Evolutionary conservation across 2,797 vertebrate species (phyloP).

Genomic region (Galago senegalensis): DNA sequence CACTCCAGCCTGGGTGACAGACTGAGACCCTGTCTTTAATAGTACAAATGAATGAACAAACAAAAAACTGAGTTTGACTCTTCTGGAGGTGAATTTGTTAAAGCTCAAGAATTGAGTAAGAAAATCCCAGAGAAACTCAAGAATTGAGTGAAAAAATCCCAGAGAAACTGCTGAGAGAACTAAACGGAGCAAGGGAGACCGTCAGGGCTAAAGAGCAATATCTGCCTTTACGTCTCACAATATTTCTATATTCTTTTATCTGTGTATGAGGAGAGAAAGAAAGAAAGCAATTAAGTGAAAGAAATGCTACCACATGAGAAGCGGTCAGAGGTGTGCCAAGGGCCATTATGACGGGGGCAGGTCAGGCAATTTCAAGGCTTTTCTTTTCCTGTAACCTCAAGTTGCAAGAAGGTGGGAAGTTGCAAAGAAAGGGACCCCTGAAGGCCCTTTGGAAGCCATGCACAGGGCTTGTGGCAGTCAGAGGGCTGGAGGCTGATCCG

Average conservation of each 20-base stretch:
- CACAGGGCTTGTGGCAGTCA: background rate
- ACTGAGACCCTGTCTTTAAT: background rate
- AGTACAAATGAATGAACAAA: background rate
- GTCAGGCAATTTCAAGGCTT: background rate
- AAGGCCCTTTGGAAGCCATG: background rate
- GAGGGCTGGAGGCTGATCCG: background rate
- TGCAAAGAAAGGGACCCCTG: background rate
- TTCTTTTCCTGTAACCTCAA: background rate
- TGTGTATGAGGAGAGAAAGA: background rate
- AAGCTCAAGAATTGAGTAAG: constrained; percentile 13
- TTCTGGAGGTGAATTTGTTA: background rate
- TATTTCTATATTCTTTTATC: background rate
- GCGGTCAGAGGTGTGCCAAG: background rate
- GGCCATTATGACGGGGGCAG: background rate
- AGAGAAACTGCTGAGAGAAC: background rate
- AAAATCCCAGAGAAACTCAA: background rate
- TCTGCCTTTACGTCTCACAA: fast-evolving
- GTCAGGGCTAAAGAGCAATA: background rate
- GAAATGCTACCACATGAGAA: background rate
- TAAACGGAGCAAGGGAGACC: background rate
- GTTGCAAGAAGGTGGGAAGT: background rate
- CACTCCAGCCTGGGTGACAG: background rate
- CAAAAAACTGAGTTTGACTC: background rate
- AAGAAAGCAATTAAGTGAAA: background rate
- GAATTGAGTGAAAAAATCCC: too few species aligned